Conservation (phyloP, 2,797 vertebrate species). For the Neosilurus hyrtlii region DNA sequence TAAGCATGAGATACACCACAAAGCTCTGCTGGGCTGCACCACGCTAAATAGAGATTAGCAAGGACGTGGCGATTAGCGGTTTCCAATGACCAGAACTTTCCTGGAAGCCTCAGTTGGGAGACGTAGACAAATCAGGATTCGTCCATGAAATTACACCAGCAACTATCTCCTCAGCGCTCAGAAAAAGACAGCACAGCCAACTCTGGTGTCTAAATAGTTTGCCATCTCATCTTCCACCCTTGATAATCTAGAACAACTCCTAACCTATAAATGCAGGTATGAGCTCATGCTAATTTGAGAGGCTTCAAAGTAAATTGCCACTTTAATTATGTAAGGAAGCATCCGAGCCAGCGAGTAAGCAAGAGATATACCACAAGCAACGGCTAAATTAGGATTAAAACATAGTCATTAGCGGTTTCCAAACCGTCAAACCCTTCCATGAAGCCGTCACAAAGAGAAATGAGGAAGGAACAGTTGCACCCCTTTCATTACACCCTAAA, state of each 20-base stretch:
- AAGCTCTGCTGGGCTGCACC: background rate
- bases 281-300: too few species aligned
- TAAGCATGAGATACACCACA: constrained; percentile 13
- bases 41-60: constrained; percentile 20
- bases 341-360: background rate
- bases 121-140: background rate
- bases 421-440: constrained; percentile 6
- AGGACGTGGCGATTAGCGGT: constrained; percentile 5
- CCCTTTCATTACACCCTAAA: background rate
- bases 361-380: background rate
- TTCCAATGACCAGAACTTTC: constrained; percentile 22
- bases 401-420: background rate
- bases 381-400: constrained; percentile 5
- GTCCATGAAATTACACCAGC: background rate
- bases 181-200: background rate
- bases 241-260: background rate
- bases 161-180: background rate
- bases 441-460: background rate
- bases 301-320: background rate
- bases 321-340: background rate
- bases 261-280: background rate
- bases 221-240: background rate
- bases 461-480: background rate
- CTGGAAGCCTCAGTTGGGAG: constrained; percentile 1
- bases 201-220: background rate